Conservation (phyloP, 2,888 invertebrate genomes). For the Chrysolina oricalcia region DNA sequence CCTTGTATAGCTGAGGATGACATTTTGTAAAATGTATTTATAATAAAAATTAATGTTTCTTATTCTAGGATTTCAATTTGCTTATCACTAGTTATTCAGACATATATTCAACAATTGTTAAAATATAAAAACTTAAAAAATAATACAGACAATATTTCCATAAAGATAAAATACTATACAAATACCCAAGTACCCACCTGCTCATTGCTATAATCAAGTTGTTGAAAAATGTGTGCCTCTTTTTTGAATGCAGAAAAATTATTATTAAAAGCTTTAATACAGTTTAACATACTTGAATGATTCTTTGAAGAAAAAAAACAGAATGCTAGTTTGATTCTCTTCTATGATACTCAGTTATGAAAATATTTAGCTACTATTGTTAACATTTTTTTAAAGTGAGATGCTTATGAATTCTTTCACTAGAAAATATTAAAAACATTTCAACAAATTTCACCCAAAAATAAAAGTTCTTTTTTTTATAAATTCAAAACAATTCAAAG, state of each 20-base stretch:
- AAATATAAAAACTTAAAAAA: slow-evolving; percentile 22
- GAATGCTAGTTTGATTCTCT: no score
- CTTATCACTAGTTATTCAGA: background rate
- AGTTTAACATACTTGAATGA: background rate
- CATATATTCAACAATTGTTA: slow-evolving; percentile 7
- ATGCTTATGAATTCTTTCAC: background rate
- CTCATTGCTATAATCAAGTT: background rate
- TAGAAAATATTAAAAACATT: background rate
- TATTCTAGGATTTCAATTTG: background rate
- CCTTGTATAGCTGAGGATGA: no score
- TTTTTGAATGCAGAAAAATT: background rate
- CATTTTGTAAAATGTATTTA: background rate
- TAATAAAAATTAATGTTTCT: background rate
- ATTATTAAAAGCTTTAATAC: background rate
- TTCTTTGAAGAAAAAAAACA: no score
- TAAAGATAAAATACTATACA: background rate
- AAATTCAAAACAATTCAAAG: background rate
- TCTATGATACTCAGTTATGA: no score
- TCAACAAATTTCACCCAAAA: background rate
- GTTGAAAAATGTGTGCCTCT: background rate
- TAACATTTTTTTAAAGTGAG: background rate
- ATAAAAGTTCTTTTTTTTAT: background rate
- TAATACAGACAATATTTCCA: background rate
- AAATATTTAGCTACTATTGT: background rate
- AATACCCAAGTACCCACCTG: background rate